A percentile compares a stretch with the other conserved stretches of the same genome.
Evolutionary conservation across 2,888 invertebrate species (phyloP).

Genomic region (Rugalucina vietnamica): DNA sequence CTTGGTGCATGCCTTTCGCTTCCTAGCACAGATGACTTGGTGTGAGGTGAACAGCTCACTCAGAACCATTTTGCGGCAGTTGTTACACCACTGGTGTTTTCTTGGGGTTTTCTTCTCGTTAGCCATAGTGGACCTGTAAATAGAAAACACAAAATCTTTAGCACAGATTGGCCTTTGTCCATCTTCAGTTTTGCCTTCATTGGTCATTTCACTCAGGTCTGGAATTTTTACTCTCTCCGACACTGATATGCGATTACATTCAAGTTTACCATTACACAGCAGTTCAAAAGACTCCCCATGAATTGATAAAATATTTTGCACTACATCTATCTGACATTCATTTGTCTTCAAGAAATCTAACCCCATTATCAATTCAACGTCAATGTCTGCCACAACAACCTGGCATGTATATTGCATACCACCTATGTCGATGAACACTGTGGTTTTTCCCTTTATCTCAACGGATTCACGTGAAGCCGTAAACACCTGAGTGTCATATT

Average conservation of each 20-base stretch:
- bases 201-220: neutral
- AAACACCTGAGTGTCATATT: neutral
- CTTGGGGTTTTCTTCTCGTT: too few species aligned
- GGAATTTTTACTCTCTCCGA: neutral
- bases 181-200: neutral
- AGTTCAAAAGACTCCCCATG: neutral
- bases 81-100: too few species aligned
- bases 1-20: too few species aligned
- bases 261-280: neutral
- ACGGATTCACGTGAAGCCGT: neutral
- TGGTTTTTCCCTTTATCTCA: neutral
- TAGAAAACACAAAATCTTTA: too few species aligned
- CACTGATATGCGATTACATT: slow-evolving; percentile 17
- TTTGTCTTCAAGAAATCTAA: slow-evolving; percentile 16
- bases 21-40: too few species aligned
- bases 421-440: neutral
- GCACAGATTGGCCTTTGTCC: too few species aligned
- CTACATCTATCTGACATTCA: neutral
- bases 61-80: too few species aligned
- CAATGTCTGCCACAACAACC: slow-evolving; percentile 11
- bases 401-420: neutral
- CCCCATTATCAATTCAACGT: slow-evolving; percentile 17
- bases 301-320: neutral
- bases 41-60: too few species aligned
- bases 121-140: too few species aligned